Evolutionary conservation across 2,797 vertebrate genomes (phyloP).

Genomic region (Acanthurus leucopareius): DNA sequence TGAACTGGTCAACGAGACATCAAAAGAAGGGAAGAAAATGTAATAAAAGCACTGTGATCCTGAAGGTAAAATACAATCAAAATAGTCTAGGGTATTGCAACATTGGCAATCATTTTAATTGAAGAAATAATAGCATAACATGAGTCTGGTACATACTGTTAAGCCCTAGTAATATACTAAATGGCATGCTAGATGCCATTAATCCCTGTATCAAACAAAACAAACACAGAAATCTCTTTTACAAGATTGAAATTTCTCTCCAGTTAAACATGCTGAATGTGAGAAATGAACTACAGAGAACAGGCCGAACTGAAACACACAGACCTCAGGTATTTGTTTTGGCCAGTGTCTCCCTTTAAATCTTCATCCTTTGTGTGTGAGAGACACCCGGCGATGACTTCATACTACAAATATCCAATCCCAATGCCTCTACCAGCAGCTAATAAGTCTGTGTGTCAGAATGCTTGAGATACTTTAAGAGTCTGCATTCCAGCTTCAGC

Average conservation of each 20-base stretch:
- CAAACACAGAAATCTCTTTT: not conserved
- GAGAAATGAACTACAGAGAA: not conserved
- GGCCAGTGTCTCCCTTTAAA: conserved; percentile 3
- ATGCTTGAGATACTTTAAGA: conserved; percentile 55
- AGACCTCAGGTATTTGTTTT: not conserved
- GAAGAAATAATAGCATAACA: not conserved
- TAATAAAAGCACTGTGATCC: not conserved
- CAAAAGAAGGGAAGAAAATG: conserved; percentile 1
- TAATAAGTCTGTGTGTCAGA: conserved; percentile 62
- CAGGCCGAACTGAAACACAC: not conserved
- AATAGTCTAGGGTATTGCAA: not conserved
- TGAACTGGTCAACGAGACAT: not conserved
- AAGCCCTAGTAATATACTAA: not conserved
- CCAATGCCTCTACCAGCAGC: conserved; percentile 22
- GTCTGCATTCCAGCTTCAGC: conserved; percentile 62
- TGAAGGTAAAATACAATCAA: not conserved
- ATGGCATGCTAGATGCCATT: not conserved
- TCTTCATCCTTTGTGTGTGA: not conserved
- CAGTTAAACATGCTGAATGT: not conserved
- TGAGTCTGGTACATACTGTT: not conserved
- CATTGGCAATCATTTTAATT: not conserved
- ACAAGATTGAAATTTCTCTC: not conserved
- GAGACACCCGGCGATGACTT: not conserved
- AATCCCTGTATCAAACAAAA: not conserved
- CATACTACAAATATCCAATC: conserved; percentile 25